phyloP scores from a whole-genome alignment of 2,888 invertebrate genomes.

The Rhagonycha lutea region DNA sequence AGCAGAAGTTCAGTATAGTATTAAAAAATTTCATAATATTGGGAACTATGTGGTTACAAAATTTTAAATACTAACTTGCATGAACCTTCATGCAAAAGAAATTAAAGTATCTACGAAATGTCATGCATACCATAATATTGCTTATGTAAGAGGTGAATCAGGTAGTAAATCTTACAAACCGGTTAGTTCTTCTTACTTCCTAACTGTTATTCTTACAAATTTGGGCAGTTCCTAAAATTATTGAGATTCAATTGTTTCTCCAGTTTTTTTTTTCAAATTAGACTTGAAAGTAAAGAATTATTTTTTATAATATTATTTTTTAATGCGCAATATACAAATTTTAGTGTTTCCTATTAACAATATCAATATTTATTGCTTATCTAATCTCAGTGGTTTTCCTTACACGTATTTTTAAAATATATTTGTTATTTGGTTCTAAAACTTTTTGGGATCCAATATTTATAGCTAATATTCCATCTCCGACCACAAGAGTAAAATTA shows the following conservation, averaged over 20 bases:
- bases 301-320: too few relatives aligned
- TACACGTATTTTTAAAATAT: background rate
- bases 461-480: too few relatives aligned
- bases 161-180: background rate
- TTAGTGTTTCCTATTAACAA: too few relatives aligned
- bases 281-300: too few relatives aligned
- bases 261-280: too few relatives aligned
- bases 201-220: too few relatives aligned
- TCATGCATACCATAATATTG: background rate
- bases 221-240: too few relatives aligned
- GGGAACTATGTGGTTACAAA: background rate
- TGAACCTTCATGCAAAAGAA: background rate
- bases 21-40: too few relatives aligned
- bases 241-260: too few relatives aligned
- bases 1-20: too few relatives aligned
- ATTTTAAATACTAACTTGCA: background rate
- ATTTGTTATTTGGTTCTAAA: background rate
- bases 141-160: background rate
- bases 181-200: background rate
- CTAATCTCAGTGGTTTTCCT: background rate
- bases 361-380: background rate
- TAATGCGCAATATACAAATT: background rate
- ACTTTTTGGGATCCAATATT: too few relatives aligned
- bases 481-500: too few relatives aligned
- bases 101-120: background rate